Evolutionary conservation across 2,888 invertebrate species (phyloP).

Genomic region (Trichopria drosophilae): DNA sequence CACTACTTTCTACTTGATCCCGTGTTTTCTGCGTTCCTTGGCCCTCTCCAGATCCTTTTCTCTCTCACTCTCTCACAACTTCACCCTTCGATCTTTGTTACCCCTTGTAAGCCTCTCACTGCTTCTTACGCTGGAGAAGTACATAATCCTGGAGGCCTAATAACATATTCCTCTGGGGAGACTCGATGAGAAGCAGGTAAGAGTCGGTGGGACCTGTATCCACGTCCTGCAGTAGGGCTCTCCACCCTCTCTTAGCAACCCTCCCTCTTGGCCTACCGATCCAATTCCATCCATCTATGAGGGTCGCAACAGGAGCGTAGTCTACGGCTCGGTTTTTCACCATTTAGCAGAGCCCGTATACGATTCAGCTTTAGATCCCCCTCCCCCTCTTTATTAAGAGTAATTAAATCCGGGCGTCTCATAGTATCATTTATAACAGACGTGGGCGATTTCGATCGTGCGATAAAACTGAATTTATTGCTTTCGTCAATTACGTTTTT

Average conservation of each 20-base stretch:
- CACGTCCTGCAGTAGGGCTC: slow-evolving; percentile 13
- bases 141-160: slow-evolving; percentile 51
- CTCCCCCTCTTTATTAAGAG: background rate
- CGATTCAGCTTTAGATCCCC: background rate
- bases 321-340: slow-evolving; percentile 5
- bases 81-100: slow-evolving; percentile 6
- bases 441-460: no score
- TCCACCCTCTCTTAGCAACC: slow-evolving; percentile 22
- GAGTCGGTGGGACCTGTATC: slow-evolving; percentile 16
- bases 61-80: slow-evolving; percentile 26
- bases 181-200: slow-evolving; percentile 21
- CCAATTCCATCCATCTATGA: slow-evolving; percentile 28
- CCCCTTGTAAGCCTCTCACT: slow-evolving; percentile 26
- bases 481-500: no score
- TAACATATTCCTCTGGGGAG: slow-evolving; percentile 49
- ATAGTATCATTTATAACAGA: no score
- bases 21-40: no score
- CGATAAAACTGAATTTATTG: no score
- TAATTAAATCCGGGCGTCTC: no score
- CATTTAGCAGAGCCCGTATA: no score
- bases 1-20: no score
- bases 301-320: slow-evolving; percentile 25
- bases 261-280: slow-evolving; percentile 31
- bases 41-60: slow-evolving; percentile 25
- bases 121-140: slow-evolving; percentile 41